phyloP scores from a whole-genome alignment of 1,140 invertebrate species.

The Danaus plexippus region DNA sequence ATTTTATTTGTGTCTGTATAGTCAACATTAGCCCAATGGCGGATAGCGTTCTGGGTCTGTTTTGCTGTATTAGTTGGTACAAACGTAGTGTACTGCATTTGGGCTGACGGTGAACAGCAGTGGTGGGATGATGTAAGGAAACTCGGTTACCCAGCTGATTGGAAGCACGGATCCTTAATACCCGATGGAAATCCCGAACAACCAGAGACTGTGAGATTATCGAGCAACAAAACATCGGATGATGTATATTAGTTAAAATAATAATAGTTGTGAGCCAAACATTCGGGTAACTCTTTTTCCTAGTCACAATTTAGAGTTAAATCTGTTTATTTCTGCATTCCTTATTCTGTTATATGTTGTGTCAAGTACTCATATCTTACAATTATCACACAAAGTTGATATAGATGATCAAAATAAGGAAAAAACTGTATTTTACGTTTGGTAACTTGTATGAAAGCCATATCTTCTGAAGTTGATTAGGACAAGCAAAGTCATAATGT shows the following conservation, averaged over 20 bases:
- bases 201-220: conserved; percentile 32
- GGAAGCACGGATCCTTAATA: conserved; percentile 46
- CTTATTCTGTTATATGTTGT: background rate
- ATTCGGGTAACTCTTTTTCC: no score
- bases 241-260: conserved; percentile 12
- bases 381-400: no score
- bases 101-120: conserved; percentile 80
- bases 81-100: conserved; percentile 80
- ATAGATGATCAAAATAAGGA: no score
- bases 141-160: conserved; percentile 50
- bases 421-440: no score
- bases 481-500: no score
- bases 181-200: conserved; percentile 25
- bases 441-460: no score
- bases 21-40: conserved; percentile 82
- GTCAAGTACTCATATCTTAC: background rate
- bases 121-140: conserved; percentile 76
- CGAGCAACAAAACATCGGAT: conserved; percentile 25
- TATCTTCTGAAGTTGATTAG: no score
- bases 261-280: no score
- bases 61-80: conserved; percentile 80
- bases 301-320: background rate
- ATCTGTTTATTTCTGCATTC: conserved; percentile 1
- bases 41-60: conserved; percentile 86
- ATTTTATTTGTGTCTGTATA: conserved; percentile 58